These are phyloP conservation scores for Galerucella calmariensis DNA, from an alignment of 2,888 invertebrate species.

Conservation along the genomic window DNA sequence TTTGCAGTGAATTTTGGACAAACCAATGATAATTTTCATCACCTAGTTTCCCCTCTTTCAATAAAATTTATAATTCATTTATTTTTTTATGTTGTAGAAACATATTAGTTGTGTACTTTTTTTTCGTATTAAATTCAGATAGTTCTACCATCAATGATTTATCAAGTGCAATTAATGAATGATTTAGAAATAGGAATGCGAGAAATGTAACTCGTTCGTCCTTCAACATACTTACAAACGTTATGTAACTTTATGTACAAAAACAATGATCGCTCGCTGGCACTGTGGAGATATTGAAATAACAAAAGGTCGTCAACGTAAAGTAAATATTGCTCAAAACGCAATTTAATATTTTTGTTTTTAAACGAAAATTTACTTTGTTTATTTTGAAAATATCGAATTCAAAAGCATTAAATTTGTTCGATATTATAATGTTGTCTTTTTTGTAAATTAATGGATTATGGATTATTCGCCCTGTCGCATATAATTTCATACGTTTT, in stretches of 20 bases:
- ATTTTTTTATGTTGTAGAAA: neutral
- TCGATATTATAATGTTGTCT: too few relatives aligned
- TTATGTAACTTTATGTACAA: neutral
- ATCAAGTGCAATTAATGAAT: conserved; percentile 10
- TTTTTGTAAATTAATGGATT: too few relatives aligned
- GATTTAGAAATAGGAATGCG: conserved; percentile 6
- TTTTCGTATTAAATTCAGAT: neutral
- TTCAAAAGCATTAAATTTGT: too few relatives aligned
- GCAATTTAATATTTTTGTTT: neutral
- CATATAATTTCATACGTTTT: too few relatives aligned
- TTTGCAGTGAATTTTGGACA: too few relatives aligned
- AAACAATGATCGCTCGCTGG: neutral
- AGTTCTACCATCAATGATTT: neutral
- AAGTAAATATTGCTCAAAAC: neutral
- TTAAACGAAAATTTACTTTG: neutral
- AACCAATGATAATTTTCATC: too few relatives aligned
- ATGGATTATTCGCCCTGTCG: too few relatives aligned
- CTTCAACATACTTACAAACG: conserved; percentile 1
- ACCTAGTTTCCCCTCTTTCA: too few relatives aligned
- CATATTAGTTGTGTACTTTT: neutral
- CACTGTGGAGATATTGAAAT: neutral
- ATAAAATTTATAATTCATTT: too few relatives aligned
- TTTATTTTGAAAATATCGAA: neutral
- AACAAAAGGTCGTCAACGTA: neutral
- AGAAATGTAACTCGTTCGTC: conserved; percentile 3